Conservation (phyloP, 2,888 invertebrate genomes). For the Cheilosia vulpina region DNA sequence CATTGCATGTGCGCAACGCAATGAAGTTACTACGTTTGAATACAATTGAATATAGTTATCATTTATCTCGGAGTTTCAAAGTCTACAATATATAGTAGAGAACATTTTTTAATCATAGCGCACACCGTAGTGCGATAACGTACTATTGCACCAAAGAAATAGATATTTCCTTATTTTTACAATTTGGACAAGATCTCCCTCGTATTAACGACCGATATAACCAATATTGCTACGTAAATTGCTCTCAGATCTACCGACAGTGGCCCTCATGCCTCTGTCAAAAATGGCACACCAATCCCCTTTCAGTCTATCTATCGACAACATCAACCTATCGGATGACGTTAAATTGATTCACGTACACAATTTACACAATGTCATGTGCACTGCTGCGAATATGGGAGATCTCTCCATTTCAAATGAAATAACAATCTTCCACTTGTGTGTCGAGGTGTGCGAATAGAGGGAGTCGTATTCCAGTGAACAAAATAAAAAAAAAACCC, state of each 20-base stretch:
- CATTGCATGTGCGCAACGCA: no score
- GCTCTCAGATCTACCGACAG: neutral
- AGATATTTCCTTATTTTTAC: no score
- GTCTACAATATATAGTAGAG: no score
- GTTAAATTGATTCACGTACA: constrained; percentile 69
- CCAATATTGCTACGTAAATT: neutral
- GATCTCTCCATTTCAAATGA: constrained; percentile 71
- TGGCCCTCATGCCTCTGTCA: no score
- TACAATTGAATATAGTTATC: no score
- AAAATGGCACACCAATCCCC: neutral
- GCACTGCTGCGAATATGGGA: constrained; percentile 53
- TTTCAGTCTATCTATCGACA: neutral
- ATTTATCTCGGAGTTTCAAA: no score
- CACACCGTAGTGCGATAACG: no score
- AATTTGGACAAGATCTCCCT: no score
- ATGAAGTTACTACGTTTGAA: no score
- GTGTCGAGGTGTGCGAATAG: neutral
- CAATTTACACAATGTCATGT: constrained; percentile 70
- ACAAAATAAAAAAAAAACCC: neutral
- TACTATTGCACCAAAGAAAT: no score
- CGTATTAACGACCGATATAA: no score
- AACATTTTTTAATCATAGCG: no score
- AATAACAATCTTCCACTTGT: constrained; percentile 60
- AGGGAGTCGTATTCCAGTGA: neutral
- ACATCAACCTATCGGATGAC: constrained; percentile 27